Base-by-base conservation (phyloP, 1,140 invertebrate genomes). In the Nasonia vitripennis region DNA sequence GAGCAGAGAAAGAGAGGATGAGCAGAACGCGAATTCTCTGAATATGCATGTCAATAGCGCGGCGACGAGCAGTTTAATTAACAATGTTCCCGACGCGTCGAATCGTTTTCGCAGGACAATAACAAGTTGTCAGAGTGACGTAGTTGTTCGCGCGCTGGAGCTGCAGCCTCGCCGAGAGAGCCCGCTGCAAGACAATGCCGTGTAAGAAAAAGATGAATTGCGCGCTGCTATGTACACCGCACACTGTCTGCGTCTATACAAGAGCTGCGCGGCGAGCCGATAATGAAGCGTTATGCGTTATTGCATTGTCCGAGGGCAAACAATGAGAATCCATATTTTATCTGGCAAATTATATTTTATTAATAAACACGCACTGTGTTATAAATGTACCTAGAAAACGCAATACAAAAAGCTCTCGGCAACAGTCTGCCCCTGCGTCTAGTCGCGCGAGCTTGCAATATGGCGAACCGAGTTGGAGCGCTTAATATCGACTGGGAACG, bases 21-120 rank as follows among this genome's bases (percentile, higher is more conserved):
- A 11, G 7, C 37, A 14, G 34, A 31, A 23, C 79, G 67, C 27
- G 87, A 86, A 90, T 91, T 91, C 86, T 88, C 85, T 89, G 88
- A 91, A 89, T 89, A 86, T 88, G 88, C 75, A 20, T 68, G 83
- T 89, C 91, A 90, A 90, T 89, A 88, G 87, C 87, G 89, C 90
- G 89, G 27, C 90, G 90, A 89, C 87, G 90, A 89, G 90, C 89
- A 91, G 90, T 92, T 93, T 92, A 93, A 93, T 93, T 92, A 92
- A 92, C 92, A 92, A 92, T 92, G 90, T 91, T 90, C 87, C 87
- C 89, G 90, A 90, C 91, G 89, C 89, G 88, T 89, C 91, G 17
- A 91, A 90, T 91, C 89, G 89, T 80, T 86, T 84, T 80, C 68
- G 27, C 1, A 34, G 78, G 27, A 93, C 91, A 92, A 92, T 92